Conservation (phyloP, 1,140 invertebrate species). For the Drosophila cardini region DNA sequence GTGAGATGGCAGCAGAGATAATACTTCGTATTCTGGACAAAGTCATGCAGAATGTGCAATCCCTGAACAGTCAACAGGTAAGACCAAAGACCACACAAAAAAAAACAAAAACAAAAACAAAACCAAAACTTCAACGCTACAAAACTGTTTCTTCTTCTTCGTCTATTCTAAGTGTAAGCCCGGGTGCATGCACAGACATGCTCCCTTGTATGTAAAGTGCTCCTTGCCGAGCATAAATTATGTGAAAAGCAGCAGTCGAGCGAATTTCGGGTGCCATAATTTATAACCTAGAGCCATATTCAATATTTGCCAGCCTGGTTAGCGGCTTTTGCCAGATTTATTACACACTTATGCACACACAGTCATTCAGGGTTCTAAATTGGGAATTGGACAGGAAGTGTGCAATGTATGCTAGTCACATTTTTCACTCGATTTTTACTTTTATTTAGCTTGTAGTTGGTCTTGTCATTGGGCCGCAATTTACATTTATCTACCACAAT, state of each 20-base stretch:
- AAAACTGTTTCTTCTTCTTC: neutral
- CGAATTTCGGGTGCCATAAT: slow-evolving; percentile 67
- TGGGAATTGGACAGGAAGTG: slow-evolving; percentile 1
- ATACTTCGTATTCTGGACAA: slow-evolving; percentile 84
- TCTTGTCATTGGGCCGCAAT: slow-evolving; percentile 63
- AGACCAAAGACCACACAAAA: slow-evolving; percentile 30
- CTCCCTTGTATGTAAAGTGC: slow-evolving; percentile 1
- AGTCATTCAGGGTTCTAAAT: slow-evolving; percentile 19
- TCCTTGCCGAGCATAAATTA: slow-evolving; percentile 64
- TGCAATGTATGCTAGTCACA: slow-evolving; percentile 27
- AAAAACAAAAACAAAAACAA: neutral
- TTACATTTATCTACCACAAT: slow-evolving; percentile 68
- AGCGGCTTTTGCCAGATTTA: slow-evolving; percentile 60
- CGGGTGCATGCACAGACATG: slow-evolving; percentile 18
- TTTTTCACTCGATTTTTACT: slow-evolving; percentile 49
- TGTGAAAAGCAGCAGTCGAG: slow-evolving; percentile 47
- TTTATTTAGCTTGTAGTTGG: slow-evolving; percentile 74
- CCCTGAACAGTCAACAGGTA: slow-evolving; percentile 85
- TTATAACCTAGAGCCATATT: slow-evolving; percentile 79
- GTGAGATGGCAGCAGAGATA: slow-evolving; percentile 84
- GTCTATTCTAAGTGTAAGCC: neutral
- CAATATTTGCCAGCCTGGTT: slow-evolving; percentile 74
- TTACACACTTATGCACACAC: slow-evolving; percentile 42
- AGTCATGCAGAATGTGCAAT: slow-evolving; percentile 84
- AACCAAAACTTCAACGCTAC: neutral